Evolutionary conservation across 2,797 vertebrate species (phyloP).

Genomic region (Agapornis canus): DNA sequence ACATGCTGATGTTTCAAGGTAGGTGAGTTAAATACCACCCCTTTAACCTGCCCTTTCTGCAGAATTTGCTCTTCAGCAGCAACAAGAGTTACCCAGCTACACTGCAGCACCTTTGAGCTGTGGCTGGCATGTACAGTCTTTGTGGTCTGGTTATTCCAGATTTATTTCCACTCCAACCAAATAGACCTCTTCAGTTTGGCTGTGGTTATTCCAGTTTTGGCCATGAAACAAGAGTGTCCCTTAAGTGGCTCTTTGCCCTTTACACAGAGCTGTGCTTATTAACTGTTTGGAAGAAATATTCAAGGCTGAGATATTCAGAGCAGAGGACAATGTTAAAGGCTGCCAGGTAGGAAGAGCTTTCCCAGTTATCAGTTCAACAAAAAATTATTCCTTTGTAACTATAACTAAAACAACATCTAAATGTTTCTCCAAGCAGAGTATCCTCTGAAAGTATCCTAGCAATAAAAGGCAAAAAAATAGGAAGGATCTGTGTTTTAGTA

Average conservation of each 20-base stretch:
- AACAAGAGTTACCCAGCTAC: background rate
- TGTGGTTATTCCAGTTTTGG: background rate
- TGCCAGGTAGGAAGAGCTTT: background rate
- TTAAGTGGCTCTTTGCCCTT: slow-evolving; percentile 10
- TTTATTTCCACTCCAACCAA: background rate
- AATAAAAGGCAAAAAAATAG: background rate
- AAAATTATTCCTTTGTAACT: background rate
- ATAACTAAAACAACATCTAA: background rate
- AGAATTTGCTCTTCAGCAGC: background rate
- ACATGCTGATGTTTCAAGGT: background rate
- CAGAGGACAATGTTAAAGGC: background rate
- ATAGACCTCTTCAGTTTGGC: background rate
- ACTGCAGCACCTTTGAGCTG: background rate
- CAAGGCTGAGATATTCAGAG: background rate
- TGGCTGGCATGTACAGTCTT: background rate
- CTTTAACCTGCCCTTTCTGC: background rate
- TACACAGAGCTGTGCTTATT: background rate
- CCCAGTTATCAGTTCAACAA: background rate
- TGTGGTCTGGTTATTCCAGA: background rate
- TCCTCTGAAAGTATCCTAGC: background rate
- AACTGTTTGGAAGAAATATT: background rate
- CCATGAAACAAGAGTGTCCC: background rate
- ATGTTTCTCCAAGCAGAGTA: background rate
- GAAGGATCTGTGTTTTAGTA: background rate
- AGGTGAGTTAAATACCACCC: background rate